Evolutionary conservation across 1,140 invertebrate species (phyloP).

Genomic region (Ceratina calcarata): DNA sequence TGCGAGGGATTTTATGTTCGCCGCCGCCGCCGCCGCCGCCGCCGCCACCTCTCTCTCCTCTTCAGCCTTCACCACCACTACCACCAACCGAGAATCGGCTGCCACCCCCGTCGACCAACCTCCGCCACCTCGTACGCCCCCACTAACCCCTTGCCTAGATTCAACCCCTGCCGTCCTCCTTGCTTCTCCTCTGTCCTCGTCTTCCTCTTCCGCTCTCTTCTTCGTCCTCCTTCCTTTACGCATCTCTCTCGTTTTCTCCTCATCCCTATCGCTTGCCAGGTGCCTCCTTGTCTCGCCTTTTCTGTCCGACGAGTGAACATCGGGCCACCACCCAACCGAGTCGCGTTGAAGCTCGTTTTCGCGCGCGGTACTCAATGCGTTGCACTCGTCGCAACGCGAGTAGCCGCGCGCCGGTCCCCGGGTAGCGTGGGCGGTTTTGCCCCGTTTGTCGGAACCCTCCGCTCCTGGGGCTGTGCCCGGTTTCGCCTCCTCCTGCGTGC

Average conservation of each 20-base stretch:
- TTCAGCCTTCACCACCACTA: slow-evolving; percentile 63
- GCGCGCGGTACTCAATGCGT: slow-evolving; percentile 53
- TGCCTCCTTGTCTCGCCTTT: slow-evolving; percentile 11
- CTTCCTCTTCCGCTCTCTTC: slow-evolving; percentile 60
- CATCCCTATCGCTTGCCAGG: slow-evolving; percentile 13
- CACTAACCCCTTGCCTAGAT: slow-evolving; percentile 1
- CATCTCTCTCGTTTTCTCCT: slow-evolving; percentile 57
- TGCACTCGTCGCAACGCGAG: slow-evolving; percentile 59
- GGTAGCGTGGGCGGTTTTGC: slow-evolving; percentile 65
- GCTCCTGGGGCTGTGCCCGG: slow-evolving; percentile 65
- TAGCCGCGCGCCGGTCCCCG: slow-evolving; percentile 63
- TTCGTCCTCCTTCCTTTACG: slow-evolving; percentile 29
- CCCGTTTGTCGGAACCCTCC: slow-evolving; percentile 59
- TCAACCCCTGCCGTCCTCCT: slow-evolving; percentile 35
- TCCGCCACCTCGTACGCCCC: slow-evolving; percentile 42
- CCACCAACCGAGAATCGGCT: slow-evolving; percentile 64
- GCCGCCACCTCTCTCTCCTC: slow-evolving; percentile 62
- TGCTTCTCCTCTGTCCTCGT: slow-evolving; percentile 68
- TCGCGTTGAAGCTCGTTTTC: slow-evolving; percentile 59
- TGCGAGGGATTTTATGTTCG: slow-evolving; percentile 80
- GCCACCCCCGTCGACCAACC: slow-evolving; percentile 58
- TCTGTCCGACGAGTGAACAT: slow-evolving; percentile 39
- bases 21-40: slow-evolving; percentile 69
- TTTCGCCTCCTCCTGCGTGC: slow-evolving; percentile 66
- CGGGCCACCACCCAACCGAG: slow-evolving; percentile 49